Conservation (phyloP, 1,140 invertebrate genomes). For the Meloidogyne exigua region DNA sequence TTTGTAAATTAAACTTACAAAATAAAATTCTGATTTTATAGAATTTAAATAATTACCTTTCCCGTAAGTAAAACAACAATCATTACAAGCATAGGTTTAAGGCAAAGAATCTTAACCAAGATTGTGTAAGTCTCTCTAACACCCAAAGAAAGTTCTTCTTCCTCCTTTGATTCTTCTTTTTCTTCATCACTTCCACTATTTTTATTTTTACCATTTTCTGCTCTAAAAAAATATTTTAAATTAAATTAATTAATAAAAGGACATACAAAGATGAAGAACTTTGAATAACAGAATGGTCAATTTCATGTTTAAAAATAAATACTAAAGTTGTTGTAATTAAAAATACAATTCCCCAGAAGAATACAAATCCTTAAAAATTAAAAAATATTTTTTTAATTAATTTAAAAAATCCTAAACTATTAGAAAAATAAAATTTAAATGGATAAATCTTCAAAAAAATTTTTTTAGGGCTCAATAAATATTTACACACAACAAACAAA, state of each 20-base stretch:
- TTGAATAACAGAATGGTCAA: slow-evolving; percentile 61
- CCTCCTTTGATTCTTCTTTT: slow-evolving; percentile 29
- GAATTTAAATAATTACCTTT: slow-evolving; percentile 70
- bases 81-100: slow-evolving; percentile 76
- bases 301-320: slow-evolving; percentile 83
- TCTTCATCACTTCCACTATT: not conserved
- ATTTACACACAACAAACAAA: not conserved
- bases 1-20: no score
- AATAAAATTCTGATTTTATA: no score
- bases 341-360: slow-evolving; percentile 92
- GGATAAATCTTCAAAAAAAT: no score
- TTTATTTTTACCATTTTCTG: slow-evolving; percentile 9
- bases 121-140: slow-evolving; percentile 80
- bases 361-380: slow-evolving; percentile 75
- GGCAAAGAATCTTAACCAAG: slow-evolving; percentile 78
- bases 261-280: slow-evolving; percentile 11
- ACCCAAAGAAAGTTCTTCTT: slow-evolving; percentile 68
- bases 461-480: not conserved
- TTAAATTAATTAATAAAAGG: not conserved
- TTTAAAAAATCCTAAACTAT: not conserved
- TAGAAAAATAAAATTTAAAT: not conserved
- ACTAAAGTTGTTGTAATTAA: slow-evolving; percentile 84
- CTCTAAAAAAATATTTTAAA: not conserved
- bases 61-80: slow-evolving; percentile 81
- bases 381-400: not conserved